A percentile compares a stretch with the other conserved stretches of the same genome.
phyloP scores from a whole-genome alignment of 2,113 vertebrate species.

The Hystrix cristata region DNA sequence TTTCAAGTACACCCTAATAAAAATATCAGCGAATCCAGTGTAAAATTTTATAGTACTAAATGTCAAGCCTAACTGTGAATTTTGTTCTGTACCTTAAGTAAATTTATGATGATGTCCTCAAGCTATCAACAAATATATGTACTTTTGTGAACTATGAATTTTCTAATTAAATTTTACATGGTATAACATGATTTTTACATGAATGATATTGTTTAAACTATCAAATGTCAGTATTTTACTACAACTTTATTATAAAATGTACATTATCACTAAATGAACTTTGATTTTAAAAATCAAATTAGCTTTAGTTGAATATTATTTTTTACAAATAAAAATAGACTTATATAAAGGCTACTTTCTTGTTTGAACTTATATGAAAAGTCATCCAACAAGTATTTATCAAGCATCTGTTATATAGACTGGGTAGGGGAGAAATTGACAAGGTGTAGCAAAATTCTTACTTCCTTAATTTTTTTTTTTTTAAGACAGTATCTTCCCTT shows the following conservation, averaged over 20 bases:
- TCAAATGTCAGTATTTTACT: conserved; percentile 94
- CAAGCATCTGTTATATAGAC: background rate
- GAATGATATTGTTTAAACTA: conserved; percentile 91
- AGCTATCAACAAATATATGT: conserved; percentile 87
- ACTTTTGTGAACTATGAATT: conserved; percentile 91
- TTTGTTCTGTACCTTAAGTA: conserved; percentile 86
- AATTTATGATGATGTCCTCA: conserved; percentile 86
- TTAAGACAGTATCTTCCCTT: background rate
- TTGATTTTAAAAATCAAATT: conserved; percentile 91
- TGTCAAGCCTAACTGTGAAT: conserved; percentile 91
- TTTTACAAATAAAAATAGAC: conserved; percentile 92
- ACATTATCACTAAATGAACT: conserved; percentile 91
- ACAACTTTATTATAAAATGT: conserved; percentile 91
- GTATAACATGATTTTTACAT: conserved; percentile 91
- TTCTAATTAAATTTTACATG: conserved; percentile 92
- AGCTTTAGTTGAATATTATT: conserved; percentile 91
- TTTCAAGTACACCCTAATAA: conserved; percentile 86
- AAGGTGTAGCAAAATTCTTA: background rate
- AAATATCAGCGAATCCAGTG: conserved; percentile 75
- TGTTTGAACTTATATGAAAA: conserved; percentile 69
- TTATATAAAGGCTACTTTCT: conserved; percentile 72
- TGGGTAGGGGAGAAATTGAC: background rate
- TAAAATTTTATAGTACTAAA: conserved; percentile 80
- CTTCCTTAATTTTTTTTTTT: background rate
- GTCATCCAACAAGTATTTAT: background rate